Conservation (phyloP, 2,888 invertebrate species). For the Rhingia campestris region DNA sequence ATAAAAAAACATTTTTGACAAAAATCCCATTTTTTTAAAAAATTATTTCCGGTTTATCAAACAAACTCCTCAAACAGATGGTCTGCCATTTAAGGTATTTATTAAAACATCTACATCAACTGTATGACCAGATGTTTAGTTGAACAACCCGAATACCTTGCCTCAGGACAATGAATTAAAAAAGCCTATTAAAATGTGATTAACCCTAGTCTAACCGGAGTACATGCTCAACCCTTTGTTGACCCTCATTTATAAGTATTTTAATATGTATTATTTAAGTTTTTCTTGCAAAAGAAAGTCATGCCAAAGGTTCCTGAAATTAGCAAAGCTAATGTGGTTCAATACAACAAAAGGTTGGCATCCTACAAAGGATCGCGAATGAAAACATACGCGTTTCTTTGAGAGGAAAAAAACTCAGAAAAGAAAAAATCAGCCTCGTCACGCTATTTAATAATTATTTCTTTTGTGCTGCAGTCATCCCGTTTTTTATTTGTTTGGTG, state of each 20-base stretch:
- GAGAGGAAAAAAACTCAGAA: not conserved
- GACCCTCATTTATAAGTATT: slow-evolving; percentile 41
- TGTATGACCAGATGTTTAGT: slow-evolving; percentile 1
- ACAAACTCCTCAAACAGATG: not conserved
- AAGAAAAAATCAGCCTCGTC: not conserved
- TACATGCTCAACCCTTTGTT: slow-evolving; percentile 19
- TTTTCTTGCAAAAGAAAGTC: not conserved
- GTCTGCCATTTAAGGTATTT: not conserved
- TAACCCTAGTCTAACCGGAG: not conserved
- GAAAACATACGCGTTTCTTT: not conserved
- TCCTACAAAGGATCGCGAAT: not conserved
- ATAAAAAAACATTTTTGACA: too few relatives aligned
- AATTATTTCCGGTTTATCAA: not conserved
- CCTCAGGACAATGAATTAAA: slow-evolving; percentile 16
- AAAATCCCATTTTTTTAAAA: too few relatives aligned
- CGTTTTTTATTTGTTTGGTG: not conserved
- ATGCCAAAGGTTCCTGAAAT: too few relatives aligned
- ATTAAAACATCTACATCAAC: not conserved
- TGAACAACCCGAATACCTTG: not conserved
- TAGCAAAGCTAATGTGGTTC: not conserved
- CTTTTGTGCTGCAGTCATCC: not conserved
- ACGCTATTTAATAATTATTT: slow-evolving; percentile 35
- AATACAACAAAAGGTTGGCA: too few relatives aligned
- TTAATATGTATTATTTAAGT: slow-evolving; percentile 7
- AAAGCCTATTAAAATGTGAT: slow-evolving; percentile 32